These are phyloP conservation scores for Pristionchus japonicus DNA, from an alignment of 2,888 invertebrate genomes.

Conservation along the genomic window DNA sequence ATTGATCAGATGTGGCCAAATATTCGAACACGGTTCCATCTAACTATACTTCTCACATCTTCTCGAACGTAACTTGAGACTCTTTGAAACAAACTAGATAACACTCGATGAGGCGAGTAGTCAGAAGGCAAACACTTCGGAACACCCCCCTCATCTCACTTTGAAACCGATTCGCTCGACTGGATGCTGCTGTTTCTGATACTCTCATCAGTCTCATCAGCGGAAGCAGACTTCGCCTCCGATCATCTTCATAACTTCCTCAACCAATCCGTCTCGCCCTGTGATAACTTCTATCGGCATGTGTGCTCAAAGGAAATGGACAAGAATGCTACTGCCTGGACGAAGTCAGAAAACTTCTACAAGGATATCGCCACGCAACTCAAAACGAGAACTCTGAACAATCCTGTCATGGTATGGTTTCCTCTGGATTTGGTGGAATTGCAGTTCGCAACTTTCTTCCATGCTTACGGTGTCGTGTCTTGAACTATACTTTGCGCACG, in stretches of 20 bases:
- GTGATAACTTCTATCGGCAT: slow-evolving; percentile 24
- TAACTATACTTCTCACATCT: no score
- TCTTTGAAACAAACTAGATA: background rate
- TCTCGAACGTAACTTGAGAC: background rate
- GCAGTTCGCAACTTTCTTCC: no score
- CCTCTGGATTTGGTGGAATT: no score
- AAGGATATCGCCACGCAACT: background rate
- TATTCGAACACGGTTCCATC: no score
- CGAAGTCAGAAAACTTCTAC: background rate
- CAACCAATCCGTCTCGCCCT: background rate
- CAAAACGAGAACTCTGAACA: background rate
- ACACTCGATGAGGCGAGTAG: background rate
- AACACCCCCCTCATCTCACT: background rate
- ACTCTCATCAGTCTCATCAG: background rate
- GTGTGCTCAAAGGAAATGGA: background rate
- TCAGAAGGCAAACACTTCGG: background rate
- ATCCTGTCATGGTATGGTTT: background rate
- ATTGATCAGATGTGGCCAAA: no score
- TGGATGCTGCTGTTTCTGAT: background rate
- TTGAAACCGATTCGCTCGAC: background rate
- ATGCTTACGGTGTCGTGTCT: no score
- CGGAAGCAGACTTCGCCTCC: background rate
- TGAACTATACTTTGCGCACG: no score
- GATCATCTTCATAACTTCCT: background rate
- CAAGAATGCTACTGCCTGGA: background rate